Base-by-base conservation (phyloP, 2,113 vertebrate species). In the Columbina picui region DNA sequence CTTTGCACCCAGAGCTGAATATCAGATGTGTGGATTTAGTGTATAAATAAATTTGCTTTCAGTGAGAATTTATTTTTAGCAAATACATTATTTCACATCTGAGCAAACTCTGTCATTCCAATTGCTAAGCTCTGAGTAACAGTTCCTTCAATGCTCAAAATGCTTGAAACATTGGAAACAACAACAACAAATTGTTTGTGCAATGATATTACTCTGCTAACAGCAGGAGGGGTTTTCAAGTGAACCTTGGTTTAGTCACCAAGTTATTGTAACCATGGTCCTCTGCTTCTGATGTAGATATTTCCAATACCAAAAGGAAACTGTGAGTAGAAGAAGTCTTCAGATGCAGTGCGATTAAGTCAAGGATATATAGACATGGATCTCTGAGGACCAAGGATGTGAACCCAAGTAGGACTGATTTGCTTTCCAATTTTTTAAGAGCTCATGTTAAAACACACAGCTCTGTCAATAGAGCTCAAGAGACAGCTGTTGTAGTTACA, bases 381-480 rank as follows among this genome's bases (percentile, higher is more conserved):
- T 93, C 84, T 96, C 79, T 77, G 83, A 96, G 59, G 86, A 84
- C 68, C 12, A 26, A 94, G 96, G 85, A 92, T 61, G 14, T 57
- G 78, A 79, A 89, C 47, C 71, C 96, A 89, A 71, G 76, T 38
- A 90, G 49, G 75, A 38, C n/a, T 29, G 26, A 94, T 96, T 95
- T 91, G 67, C 89, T 75, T 93, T 88, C 87, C 14, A 61, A 7
- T 77, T 93, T 97, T 91, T 86, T 53, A 86, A 67, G 94, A 88
- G 71, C 65, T 96, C 2, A 0, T 67, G 60, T 87, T 97, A 87
- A 93, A 94, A 64, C 64, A 84, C 30, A 61, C 47, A 68, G 11
- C 30, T 83, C 76, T 93, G 73, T 93, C 84, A 94, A 4, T 25
- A 70, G 55, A 79, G 65, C 34, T 69, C 82, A 59, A 84, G 92